Percentiles rank a stretch among this genome's conserved stretches.
These are phyloP conservation scores for Tachina lurida DNA, from an alignment of 2,888 invertebrate genomes.

Conservation along the genomic window DNA sequence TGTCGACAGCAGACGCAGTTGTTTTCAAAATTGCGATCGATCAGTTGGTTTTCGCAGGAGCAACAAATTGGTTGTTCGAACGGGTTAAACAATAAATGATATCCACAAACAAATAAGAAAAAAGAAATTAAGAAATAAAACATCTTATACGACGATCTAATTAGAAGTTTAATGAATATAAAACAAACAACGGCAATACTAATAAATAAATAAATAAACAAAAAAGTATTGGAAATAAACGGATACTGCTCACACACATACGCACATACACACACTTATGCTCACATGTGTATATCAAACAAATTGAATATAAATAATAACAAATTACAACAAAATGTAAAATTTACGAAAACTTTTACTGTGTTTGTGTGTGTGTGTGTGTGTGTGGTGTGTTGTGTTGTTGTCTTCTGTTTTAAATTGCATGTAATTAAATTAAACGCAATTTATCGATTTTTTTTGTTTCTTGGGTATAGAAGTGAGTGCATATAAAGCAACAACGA, in stretches of 20 bases:
- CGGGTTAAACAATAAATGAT: slow-evolving; percentile 60
- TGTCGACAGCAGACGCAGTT: slow-evolving; percentile 67
- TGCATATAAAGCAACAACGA: slow-evolving; percentile 46
- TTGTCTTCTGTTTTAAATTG: slow-evolving; percentile 69
- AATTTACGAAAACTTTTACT: slow-evolving; percentile 35
- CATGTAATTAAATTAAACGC: slow-evolving; percentile 72
- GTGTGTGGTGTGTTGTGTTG: slow-evolving; percentile 10
- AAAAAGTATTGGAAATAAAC: slow-evolving; percentile 50
- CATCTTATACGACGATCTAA: slow-evolving; percentile 55
- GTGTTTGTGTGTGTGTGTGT: slow-evolving; percentile 3
- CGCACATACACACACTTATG: background rate
- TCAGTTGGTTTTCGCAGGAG: slow-evolving; percentile 72
- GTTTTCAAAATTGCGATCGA: slow-evolving; percentile 71
- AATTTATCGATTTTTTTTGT: slow-evolving; percentile 68
- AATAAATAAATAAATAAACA: slow-evolving; percentile 33
- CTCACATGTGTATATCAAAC: slow-evolving; percentile 27
- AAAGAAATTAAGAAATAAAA: slow-evolving; percentile 19
- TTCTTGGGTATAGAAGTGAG: slow-evolving; percentile 51
- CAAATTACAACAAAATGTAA: slow-evolving; percentile 39
- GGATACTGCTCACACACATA: slow-evolving; percentile 38
- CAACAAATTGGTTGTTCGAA: slow-evolving; percentile 70
- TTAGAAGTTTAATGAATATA: slow-evolving; percentile 49
- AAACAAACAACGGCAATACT: slow-evolving; percentile 24
- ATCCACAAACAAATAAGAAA: slow-evolving; percentile 35
- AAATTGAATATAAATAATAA: slow-evolving; percentile 55